Percentiles rank a stretch among this genome's conserved stretches.
phyloP scores from a whole-genome alignment of 2,113 vertebrate species.

The Lycocorax pyrrhopterus region DNA sequence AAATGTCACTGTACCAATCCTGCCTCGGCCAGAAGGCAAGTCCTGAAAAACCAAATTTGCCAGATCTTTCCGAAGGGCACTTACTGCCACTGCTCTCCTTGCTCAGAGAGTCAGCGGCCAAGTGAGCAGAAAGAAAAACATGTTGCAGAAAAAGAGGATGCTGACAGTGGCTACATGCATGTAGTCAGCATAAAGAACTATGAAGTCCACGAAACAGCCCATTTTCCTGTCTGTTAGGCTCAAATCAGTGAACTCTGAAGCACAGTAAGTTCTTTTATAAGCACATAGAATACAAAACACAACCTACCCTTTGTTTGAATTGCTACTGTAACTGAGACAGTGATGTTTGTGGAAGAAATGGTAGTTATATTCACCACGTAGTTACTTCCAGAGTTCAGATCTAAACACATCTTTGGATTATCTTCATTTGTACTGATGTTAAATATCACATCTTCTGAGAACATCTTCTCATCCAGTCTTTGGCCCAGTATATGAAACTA shows the following conservation, averaged over 20 bases:
- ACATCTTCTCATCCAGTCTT: slow-evolving; percentile 72
- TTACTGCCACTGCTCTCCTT: neutral
- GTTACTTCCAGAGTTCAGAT: slow-evolving; percentile 81
- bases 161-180: neutral
- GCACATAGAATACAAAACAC: neutral
- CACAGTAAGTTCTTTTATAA: neutral
- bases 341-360: slow-evolving; percentile 45
- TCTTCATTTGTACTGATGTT: slow-evolving; percentile 73
- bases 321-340: slow-evolving; percentile 17
- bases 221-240: neutral
- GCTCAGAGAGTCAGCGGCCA: neutral
- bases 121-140: neutral
- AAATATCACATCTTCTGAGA: slow-evolving; percentile 67
- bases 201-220: neutral
- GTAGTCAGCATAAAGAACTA: neutral
- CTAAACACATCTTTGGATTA: slow-evolving; percentile 80
- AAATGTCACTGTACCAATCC: neutral
- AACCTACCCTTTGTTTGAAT: slow-evolving; percentile 54
- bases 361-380: slow-evolving; percentile 83
- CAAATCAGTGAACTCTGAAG: neutral
- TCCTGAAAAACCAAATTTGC: neutral
- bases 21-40: neutral
- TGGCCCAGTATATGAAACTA: slow-evolving; percentile 68
- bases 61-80: neutral
- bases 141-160: neutral